Base-by-base conservation (phyloP, 2,888 invertebrate species). In the Aleiodes alternator region DNA sequence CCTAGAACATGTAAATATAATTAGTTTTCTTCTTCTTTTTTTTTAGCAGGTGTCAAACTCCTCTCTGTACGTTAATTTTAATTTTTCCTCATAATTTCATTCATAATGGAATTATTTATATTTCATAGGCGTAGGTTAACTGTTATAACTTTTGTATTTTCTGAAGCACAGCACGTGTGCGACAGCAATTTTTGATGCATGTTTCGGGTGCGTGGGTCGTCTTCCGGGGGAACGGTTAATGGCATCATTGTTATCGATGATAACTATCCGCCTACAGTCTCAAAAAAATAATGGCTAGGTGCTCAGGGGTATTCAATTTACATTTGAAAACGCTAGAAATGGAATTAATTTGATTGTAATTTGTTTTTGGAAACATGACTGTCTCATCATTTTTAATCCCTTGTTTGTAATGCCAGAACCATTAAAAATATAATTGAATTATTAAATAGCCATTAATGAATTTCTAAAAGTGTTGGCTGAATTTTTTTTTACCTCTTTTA, bases 241-340 rank as follows among this genome's bases (percentile, higher is more conserved):
- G 61, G 69, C 68, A 61, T 79, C 76, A 72, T 75, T 75, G 76
- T 72, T 79, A 78, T 76, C 71, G 76, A 82, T 80, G 75, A 72
- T 75, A 70, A 70, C 70, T 64, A 53, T 50, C 50, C 74, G 38
- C 74, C 74, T 59, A 75, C 74, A 31, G 29, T 11, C 5, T 1
- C 14, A 16, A 43, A 5, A 56, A 66, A 53, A 34, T 29, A 55
- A 1, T 48, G 11, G 29, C n/a, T n/a, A 50, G 29, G 50, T 61
- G 3, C 48, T 14, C 59, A 31, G 6, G 43, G 8, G n/a, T 14
- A 38, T n/a, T 14, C 29, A 71, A 57, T 43, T 16, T 48, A 34
- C 7, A 14, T 50, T 23, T 55, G 43, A 23, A 51, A 51, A 69
- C 23, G 29, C 5, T 43, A 3, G 7, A 43, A 53, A 53, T 53